Evolutionary conservation across 1,140 invertebrate species (phyloP), one percentile per base, ranked within the genome.

Genomic region (Drosophila grimshawi): DNA sequence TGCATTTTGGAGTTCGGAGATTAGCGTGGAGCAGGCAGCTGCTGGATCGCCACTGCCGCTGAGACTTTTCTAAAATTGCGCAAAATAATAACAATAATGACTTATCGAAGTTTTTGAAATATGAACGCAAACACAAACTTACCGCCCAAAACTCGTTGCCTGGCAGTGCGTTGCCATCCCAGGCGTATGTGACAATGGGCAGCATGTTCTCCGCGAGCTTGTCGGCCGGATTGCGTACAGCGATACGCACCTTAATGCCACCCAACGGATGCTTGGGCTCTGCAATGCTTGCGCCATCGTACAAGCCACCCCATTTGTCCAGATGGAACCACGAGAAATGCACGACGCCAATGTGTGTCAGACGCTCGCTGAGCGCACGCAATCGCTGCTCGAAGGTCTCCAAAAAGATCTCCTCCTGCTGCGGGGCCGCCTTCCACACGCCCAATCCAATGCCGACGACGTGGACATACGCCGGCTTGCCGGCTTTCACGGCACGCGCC

Each of bases 151-250:
- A 95, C 61, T 94, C 94, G 66, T 94, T 95, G 76, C 95, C 95
- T 2, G 95, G 95, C 59, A 95, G 93, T 2, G 95, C 93, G 78
- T 96, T 96, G 5, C 94, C 94, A 83, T 96, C 95, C 94, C 95
- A 95, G 1, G 95, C 94, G 74, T 96, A 96, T 1, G 94, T 95
- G 3, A 95, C 94, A 6, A 96, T 93, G 0, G 67, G 73, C 51
- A 91, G 37, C 52, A 95, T 81, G 39, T 78, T 19, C 55, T 77
- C 43, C 2, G 3, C 0, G 43, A 92, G 63, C 49, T 92, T 92
- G 0, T 76, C 65, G 3, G 76, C 77, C 0, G 91, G 91, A 82
- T 92, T 85, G 5, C 92, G 55, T 0, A 43, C 29, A 0, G 82
- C 81, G 5, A 79, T 63, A 1, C 60, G 75, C 7, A 90, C 66